These are phyloP conservation scores for Leuctra nigra DNA, from an alignment of 2,888 invertebrate genomes.

Conservation along the genomic window DNA sequence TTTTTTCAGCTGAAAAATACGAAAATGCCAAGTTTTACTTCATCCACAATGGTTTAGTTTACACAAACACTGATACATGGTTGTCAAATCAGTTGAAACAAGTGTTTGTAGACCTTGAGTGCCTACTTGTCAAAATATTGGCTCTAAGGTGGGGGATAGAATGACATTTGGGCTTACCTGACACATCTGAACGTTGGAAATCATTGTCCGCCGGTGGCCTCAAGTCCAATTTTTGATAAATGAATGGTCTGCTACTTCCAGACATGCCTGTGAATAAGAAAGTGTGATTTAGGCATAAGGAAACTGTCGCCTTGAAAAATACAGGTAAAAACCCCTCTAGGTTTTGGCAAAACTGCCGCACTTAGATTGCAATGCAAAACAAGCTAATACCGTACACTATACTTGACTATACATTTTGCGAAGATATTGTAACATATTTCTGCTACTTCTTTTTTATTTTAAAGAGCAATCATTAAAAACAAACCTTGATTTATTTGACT, in stretches of 20 bases:
- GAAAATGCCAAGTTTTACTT: not conserved
- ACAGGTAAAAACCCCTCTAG: no score
- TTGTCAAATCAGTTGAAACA: not conserved
- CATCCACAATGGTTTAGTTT: not conserved
- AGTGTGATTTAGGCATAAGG: no score
- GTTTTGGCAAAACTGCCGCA: no score
- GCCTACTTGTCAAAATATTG: not conserved
- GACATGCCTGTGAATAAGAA: constrained; percentile 26
- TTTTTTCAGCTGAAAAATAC: constrained; percentile 45
- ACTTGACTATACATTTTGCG: no score
- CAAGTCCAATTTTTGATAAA: constrained; percentile 27
- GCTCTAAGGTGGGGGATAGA: not conserved
- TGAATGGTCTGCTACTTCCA: constrained; percentile 26
- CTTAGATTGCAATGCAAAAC: no score
- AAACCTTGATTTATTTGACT: constrained; percentile 49
- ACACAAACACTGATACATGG: not conserved
- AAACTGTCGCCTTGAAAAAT: no score
- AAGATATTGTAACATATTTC: no score
- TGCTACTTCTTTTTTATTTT: no score
- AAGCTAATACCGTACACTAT: no score
- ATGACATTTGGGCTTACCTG: constrained; percentile 33
- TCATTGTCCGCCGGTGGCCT: constrained; percentile 33
- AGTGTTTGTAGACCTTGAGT: not conserved
- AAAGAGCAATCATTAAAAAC: constrained; percentile 17
- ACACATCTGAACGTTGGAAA: constrained; percentile 36